Conservation (phyloP, 2,888 invertebrate genomes). For the Dolichopus griseipennis region DNA sequence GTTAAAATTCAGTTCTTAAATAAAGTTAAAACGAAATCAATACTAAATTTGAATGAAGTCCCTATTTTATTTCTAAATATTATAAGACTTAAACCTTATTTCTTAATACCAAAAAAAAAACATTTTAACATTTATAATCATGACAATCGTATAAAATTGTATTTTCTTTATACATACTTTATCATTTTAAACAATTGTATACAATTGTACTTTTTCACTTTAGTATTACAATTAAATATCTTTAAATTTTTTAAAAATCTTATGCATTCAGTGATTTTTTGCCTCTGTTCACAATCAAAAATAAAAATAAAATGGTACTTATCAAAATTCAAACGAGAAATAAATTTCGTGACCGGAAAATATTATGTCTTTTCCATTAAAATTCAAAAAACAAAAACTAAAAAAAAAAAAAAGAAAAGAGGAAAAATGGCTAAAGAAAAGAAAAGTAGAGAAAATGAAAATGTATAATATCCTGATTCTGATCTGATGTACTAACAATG, state of each 20-base stretch:
- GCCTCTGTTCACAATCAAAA: neutral
- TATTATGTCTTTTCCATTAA: neutral
- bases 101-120: too few species aligned
- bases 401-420: neutral
- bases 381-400: conserved; percentile 7
- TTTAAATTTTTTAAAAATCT: too few species aligned
- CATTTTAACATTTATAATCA: too few species aligned
- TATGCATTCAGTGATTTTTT: neutral
- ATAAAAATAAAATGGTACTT: conserved; percentile 5
- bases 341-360: conserved; percentile 11
- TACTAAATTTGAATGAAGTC: too few species aligned
- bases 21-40: too few species aligned
- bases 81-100: too few species aligned
- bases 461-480: neutral
- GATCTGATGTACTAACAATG: neutral
- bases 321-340: conserved; percentile 10
- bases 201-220: too few species aligned
- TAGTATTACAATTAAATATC: neutral
- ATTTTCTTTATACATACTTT: too few species aligned
- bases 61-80: too few species aligned
- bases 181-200: too few species aligned
- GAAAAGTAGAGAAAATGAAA: neutral
- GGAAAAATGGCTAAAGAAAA: neutral
- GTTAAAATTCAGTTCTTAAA: too few species aligned
- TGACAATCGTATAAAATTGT: too few species aligned